These are phyloP conservation scores for Euborellia annulipes DNA, from an alignment of 1,140 invertebrate genomes.

Conservation along the genomic window DNA sequence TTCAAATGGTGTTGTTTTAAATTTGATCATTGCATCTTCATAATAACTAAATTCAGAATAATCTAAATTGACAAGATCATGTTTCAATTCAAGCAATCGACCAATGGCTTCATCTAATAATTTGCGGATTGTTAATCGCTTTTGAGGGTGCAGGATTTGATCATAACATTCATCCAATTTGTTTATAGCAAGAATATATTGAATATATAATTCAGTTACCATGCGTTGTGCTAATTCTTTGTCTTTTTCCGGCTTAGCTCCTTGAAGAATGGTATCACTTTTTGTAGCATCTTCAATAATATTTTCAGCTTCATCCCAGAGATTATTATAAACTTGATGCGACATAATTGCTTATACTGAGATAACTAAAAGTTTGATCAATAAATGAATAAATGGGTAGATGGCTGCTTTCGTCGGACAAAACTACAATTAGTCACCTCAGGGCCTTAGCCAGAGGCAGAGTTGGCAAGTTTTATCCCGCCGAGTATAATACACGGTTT, in stretches of 20 bases:
- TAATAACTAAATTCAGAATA: slow-evolving; percentile 74
- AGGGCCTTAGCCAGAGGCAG: too few species aligned
- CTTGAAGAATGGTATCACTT: slow-evolving; percentile 42
- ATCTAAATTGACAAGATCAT: slow-evolving; percentile 74
- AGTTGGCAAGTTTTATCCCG: too few species aligned
- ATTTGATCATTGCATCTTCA: slow-evolving; percentile 51
- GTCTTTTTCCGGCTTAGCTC: slow-evolving; percentile 41
- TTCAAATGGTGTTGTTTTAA: slow-evolving; percentile 45
- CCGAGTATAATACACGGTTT: too few species aligned
- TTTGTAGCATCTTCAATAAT: slow-evolving; percentile 44
- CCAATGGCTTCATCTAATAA: slow-evolving; percentile 67
- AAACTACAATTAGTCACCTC: too few species aligned
- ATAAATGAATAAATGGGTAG: too few species aligned
- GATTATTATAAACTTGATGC: slow-evolving; percentile 47
- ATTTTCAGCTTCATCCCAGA: slow-evolving; percentile 45
- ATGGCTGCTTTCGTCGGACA: too few species aligned
- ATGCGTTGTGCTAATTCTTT: slow-evolving; percentile 36
- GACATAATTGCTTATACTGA: slow-evolving; percentile 48
- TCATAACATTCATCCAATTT: slow-evolving; percentile 70
- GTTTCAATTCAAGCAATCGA: slow-evolving; percentile 57
- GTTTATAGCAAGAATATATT: slow-evolving; percentile 62
- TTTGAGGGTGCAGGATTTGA: slow-evolving; percentile 85
- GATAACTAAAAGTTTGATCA: too few species aligned
- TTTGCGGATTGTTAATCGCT: slow-evolving; percentile 58
- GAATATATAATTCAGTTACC: slow-evolving; percentile 49